These are phyloP conservation scores for Streptopelia turtur DNA, from an alignment of 2,797 vertebrate species.

Conservation along the genomic window DNA sequence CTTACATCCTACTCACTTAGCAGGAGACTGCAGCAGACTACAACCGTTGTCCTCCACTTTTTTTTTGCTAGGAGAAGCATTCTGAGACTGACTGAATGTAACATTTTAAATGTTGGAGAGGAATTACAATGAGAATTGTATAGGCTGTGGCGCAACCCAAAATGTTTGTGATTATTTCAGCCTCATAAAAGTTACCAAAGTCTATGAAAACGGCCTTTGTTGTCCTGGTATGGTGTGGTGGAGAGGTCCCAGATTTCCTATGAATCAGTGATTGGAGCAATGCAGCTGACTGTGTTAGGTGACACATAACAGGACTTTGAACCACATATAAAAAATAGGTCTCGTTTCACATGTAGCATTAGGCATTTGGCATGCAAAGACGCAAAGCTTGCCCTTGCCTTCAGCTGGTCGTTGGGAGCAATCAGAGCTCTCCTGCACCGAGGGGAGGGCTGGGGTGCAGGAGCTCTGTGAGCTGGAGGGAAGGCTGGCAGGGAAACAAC, in stretches of 20 bases:
- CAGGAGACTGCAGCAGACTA: not conserved
- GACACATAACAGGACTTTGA: slow-evolving; percentile 73
- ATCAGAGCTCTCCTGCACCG: not conserved
- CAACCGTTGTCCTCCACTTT: not conserved
- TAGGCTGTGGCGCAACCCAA: slow-evolving; percentile 34
- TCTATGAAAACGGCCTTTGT: slow-evolving; percentile 69
- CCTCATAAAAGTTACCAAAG: slow-evolving; percentile 64
- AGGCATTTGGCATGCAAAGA: slow-evolving; percentile 20
- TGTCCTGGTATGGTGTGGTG: slow-evolving; percentile 25
- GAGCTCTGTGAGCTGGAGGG: rapidly evolving
- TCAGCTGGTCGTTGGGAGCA: not conserved
- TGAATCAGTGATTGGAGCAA: slow-evolving; percentile 32
- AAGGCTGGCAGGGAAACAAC: not conserved
- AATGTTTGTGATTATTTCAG: slow-evolving; percentile 58
- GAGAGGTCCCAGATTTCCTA: slow-evolving; percentile 69
- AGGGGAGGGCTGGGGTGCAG: not conserved
- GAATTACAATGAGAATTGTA: slow-evolving; percentile 59
- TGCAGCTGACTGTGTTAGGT: slow-evolving; percentile 63
- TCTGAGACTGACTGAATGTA: not conserved
- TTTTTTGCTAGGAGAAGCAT: not conserved
- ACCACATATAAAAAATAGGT: slow-evolving; percentile 47
- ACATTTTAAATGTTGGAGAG: slow-evolving; percentile 49
- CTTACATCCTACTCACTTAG: not conserved
- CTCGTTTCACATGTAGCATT: slow-evolving; percentile 15
- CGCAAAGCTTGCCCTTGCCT: not conserved